Conservation (phyloP, 1,140 invertebrate species). For the Drosophila nannoptera region DNA sequence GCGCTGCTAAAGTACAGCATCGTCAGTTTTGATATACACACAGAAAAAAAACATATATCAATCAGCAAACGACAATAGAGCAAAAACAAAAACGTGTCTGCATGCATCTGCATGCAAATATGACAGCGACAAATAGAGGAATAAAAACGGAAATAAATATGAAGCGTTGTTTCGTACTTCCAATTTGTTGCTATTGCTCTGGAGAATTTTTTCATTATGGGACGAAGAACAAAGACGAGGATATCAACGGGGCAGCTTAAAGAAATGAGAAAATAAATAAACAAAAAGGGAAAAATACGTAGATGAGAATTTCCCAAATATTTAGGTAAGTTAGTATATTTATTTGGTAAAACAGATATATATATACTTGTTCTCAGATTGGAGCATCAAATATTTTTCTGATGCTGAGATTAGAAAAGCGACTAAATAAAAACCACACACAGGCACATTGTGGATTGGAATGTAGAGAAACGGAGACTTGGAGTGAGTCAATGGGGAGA, state of each 20-base stretch:
- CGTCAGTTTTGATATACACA: conserved; percentile 18
- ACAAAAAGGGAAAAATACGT: conserved; percentile 24
- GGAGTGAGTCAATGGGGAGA: not conserved
- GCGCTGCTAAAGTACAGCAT: conserved; percentile 18
- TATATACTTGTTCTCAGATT: conserved; percentile 62
- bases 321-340: conserved; percentile 15
- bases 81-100: conserved; percentile 37
- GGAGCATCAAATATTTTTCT: conserved; percentile 70
- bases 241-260: too few relatives aligned
- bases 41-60: conserved; percentile 51
- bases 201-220: conserved; percentile 9
- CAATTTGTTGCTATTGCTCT: conserved; percentile 24
- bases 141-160: conserved; percentile 68
- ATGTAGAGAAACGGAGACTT: not conserved
- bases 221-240: conserved; percentile 68
- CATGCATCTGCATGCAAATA: conserved; percentile 60
- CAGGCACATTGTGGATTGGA: conserved; percentile 36
- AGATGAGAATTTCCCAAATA: conserved; percentile 23
- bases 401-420: conserved; percentile 72
- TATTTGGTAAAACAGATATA: conserved; percentile 20
- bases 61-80: conserved; percentile 46
- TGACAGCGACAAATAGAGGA: conserved; percentile 60
- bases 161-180: conserved; percentile 49
- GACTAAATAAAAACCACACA: conserved; percentile 74
- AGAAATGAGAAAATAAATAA: conserved; percentile 30